A percentile compares a stretch with the other conserved stretches of the same genome.
Conservation (phyloP, 2,888 invertebrate genomes). For the Himalopsyche japonica region DNA sequence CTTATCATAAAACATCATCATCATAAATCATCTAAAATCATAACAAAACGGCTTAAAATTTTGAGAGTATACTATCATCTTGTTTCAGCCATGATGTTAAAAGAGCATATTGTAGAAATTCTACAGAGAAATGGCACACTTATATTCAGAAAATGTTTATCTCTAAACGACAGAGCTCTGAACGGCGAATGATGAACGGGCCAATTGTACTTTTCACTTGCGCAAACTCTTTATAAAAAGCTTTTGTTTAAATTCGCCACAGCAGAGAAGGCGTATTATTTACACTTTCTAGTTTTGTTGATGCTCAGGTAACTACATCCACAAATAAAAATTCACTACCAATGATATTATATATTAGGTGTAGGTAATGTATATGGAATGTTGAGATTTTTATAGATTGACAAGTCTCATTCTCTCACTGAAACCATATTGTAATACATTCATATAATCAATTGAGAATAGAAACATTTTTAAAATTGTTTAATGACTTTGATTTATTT, state of each 20-base stretch:
- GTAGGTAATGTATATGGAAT: too few species aligned
- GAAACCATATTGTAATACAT: too few species aligned
- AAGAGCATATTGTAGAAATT: background rate
- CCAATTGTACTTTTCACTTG: constrained; percentile 2
- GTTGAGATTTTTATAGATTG: too few species aligned
- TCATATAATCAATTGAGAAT: too few species aligned
- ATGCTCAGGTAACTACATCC: too few species aligned
- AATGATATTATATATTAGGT: too few species aligned
- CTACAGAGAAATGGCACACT: background rate
- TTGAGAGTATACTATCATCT: background rate
- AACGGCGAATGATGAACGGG: constrained; percentile 1
- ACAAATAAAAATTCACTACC: background rate
- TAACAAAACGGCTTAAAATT: background rate
- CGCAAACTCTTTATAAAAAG: background rate
- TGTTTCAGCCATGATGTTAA: background rate
- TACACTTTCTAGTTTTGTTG: background rate
- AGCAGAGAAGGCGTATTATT: background rate
- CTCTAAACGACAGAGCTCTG: background rate
- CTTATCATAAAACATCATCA: too few species aligned
- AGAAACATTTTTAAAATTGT: too few species aligned
- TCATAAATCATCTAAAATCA: background rate
- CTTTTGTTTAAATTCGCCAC: background rate
- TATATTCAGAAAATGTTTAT: background rate
- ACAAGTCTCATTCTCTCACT: too few species aligned
- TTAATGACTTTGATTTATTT: too few species aligned